Base-by-base conservation (phyloP, 2,888 invertebrate species). In the Drosophila dives region DNA sequence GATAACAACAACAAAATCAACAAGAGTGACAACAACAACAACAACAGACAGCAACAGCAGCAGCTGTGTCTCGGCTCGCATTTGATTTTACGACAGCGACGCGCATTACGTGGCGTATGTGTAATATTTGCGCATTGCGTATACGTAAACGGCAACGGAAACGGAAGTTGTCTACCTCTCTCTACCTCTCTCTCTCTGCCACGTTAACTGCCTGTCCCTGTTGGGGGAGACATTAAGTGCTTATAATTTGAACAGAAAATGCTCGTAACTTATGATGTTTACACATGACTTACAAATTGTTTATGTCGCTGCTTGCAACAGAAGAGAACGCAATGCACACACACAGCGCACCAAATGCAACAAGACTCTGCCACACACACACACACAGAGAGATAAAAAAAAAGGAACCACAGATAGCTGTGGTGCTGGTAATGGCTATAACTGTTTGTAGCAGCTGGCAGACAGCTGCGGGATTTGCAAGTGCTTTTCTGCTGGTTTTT, bases 201-300 rank as follows among this genome's bases (percentile, higher is more conserved):
- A 26, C 20, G 49, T 11, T 23, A 20, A 12, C 53, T 42, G 54
- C 40, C 34, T 36, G 34, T 80, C 70, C 75, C 77, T 42, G 66
- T 79, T 76, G 78, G 72, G 67, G 78, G 78, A 73, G 67, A 80
- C 81, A 84, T 88, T 88, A 87, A 87, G 84, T 86, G 86, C 83
- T 87, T 87, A 87, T 88, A 86, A 87, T 86, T 88, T 88, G 83
- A 77, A 83, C 83, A 67, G 77, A 75, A 78, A 81, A 83, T 76
- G 81, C 85, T 83, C 82, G 80, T 80, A 77, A 88, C 89, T 85
- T 89, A 89, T 83, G 83, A 85, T 89, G 89, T 87, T 89, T 89
- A 85, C 86, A 89, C 90, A 90, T 90, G 89, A 84, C 89, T 90
- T 89, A 88, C 89, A 90, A 90, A 89, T 89, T 89, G 86, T 87